Percentiles rank a stretch among this genome's conserved stretches.
Evolutionary conservation across 2,113 vertebrate genomes (phyloP).

Genomic region (Fulmarus glacialis): DNA sequence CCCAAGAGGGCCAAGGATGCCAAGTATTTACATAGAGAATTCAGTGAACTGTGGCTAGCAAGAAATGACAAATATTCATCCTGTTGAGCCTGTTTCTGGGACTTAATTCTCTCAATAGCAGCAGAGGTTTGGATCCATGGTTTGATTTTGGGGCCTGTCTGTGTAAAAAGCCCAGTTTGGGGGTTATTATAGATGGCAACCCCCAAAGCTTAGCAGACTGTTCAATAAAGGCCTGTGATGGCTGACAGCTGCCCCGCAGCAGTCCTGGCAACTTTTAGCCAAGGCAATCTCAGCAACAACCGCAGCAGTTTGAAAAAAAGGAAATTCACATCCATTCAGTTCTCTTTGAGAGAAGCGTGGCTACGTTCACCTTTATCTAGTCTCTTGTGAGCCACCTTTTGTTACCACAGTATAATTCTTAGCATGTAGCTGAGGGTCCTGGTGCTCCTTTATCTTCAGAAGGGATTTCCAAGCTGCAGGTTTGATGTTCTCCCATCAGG

Average conservation of each 20-base stretch:
- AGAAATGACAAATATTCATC: not conserved
- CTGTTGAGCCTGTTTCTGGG: not conserved
- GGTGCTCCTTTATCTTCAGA: not conserved
- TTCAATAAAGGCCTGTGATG: fast-evolving
- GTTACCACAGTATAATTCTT: not conserved
- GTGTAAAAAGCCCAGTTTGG: not conserved
- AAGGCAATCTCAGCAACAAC: not conserved
- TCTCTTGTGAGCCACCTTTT: not conserved
- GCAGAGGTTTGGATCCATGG: not conserved
- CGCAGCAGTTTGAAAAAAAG: not conserved
- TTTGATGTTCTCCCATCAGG: not conserved
- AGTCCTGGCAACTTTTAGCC: not conserved
- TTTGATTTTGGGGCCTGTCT: not conserved
- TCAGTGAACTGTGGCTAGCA: not conserved
- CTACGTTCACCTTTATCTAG: fast-evolving
- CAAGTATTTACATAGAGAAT: not conserved
- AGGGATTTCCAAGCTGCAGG: not conserved
- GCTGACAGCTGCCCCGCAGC: not conserved
- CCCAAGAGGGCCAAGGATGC: not conserved
- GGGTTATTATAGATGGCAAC: not conserved
- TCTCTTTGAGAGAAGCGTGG: not conserved
- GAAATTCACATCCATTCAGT: not conserved
- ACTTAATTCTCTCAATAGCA: not conserved
- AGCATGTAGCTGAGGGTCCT: not conserved
- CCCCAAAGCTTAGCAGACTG: not conserved